These are phyloP conservation scores for Trissolcus basalis DNA, from an alignment of 1,140 invertebrate species.

Conservation along the genomic window DNA sequence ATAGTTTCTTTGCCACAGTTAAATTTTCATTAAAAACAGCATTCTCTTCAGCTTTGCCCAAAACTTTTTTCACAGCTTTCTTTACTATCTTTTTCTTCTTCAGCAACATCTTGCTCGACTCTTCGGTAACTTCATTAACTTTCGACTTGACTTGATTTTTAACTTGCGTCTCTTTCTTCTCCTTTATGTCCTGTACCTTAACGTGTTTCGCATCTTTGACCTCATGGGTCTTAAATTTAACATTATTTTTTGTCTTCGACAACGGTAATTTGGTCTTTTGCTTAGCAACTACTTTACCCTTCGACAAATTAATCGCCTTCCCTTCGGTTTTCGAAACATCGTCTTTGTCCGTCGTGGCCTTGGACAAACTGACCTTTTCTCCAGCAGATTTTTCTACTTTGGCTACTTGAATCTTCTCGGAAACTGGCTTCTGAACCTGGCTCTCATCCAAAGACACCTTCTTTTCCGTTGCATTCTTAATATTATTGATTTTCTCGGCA, in stretches of 20 bases:
- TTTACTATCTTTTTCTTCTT: conserved; percentile 67
- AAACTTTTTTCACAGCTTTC: conserved; percentile 60
- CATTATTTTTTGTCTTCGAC: conserved; percentile 65
- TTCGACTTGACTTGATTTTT: conserved; percentile 47
- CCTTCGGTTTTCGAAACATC: conserved; percentile 25
- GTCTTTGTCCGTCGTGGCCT: conserved; percentile 37
- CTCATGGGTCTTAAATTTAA: conserved; percentile 66
- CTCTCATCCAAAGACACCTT: conserved; percentile 14
- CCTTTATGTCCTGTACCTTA: conserved; percentile 28
- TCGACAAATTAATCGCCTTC: conserved; percentile 48
- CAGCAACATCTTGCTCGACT: conserved; percentile 50
- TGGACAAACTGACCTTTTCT: conserved; percentile 15
- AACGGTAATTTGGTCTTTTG: conserved; percentile 60
- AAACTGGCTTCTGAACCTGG: conserved; percentile 36
- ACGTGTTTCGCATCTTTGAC: conserved; percentile 49
- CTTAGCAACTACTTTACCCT: conserved; percentile 58
- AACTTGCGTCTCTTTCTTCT: conserved; percentile 16
- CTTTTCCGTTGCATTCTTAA: conserved; percentile 69
- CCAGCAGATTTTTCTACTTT: conserved; percentile 43
- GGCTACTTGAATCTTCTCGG: conserved; percentile 68
- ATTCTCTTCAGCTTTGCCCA: conserved; percentile 64
- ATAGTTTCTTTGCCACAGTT: conserved; percentile 68
- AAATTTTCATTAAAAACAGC: conserved; percentile 64
- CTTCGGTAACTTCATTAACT: conserved; percentile 55
- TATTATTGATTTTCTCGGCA: conserved; percentile 66